Evolutionary conservation across 2,113 vertebrate genomes (phyloP).

Genomic region (Mobula hypostoma): DNA sequence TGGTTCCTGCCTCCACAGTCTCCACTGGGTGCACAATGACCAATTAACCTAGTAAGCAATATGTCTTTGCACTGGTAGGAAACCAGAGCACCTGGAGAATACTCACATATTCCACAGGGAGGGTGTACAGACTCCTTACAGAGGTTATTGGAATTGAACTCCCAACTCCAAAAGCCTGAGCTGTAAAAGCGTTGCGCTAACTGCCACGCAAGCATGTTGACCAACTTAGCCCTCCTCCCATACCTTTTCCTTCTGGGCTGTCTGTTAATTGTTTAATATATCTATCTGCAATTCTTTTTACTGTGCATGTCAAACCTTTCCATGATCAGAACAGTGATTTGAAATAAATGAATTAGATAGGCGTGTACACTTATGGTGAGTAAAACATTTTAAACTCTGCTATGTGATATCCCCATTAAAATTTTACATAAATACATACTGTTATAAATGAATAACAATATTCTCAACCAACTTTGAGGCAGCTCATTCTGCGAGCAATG

Average conservation of each 20-base stretch:
- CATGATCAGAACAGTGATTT: not conserved
- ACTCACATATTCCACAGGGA: too few relatives aligned
- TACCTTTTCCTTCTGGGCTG: not conserved
- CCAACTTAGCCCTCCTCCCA: too few relatives aligned
- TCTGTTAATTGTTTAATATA: not conserved
- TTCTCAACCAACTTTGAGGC: not conserved
- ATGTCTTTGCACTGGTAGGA: too few relatives aligned
- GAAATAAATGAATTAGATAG: not conserved
- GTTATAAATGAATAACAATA: not conserved
- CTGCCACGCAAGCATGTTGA: too few relatives aligned
- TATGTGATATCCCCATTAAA: conserved; percentile 9
- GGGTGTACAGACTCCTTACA: too few relatives aligned
- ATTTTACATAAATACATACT: not conserved
- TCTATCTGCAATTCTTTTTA: not conserved
- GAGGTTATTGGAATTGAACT: too few relatives aligned
- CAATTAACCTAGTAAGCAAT: too few relatives aligned
- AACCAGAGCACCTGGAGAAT: too few relatives aligned
- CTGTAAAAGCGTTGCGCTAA: too few relatives aligned
- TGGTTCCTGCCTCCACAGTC: too few relatives aligned
- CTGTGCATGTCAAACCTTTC: not conserved
- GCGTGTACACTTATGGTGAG: not conserved
- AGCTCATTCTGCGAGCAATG: not conserved
- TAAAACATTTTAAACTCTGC: not conserved
- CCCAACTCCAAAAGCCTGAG: too few relatives aligned
- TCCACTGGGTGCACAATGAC: too few relatives aligned